Conservation (phyloP, 2,888 invertebrate genomes). For the Drosophila formosana region DNA sequence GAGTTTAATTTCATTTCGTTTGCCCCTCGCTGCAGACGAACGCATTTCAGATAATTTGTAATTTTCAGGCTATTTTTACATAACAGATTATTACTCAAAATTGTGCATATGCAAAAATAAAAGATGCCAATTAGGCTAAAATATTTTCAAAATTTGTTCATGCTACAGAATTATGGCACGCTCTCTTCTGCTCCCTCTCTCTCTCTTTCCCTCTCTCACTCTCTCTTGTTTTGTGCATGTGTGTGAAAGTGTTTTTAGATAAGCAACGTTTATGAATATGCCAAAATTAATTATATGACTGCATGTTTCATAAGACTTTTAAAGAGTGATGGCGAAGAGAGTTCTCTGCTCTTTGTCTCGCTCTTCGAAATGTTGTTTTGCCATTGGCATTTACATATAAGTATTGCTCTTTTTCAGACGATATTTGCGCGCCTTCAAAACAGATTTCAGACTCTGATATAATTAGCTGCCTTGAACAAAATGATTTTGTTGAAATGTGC, state of each 20-base stretch:
- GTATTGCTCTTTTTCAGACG: slow-evolving; percentile 20
- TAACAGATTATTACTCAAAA: slow-evolving; percentile 24
- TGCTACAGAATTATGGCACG: slow-evolving; percentile 19
- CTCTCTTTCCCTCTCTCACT: not conserved
- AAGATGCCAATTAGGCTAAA: slow-evolving; percentile 45
- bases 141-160: slow-evolving; percentile 32
- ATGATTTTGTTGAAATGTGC: slow-evolving; percentile 39
- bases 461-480: slow-evolving; percentile 50
- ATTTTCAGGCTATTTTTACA: slow-evolving; percentile 32
- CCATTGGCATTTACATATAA: slow-evolving; percentile 51
- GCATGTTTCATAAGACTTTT: slow-evolving; percentile 33
- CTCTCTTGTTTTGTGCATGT: slow-evolving; percentile 5
- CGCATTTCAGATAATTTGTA: not conserved
- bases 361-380: slow-evolving; percentile 31
- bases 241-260: slow-evolving; percentile 60
- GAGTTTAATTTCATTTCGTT: slow-evolving; percentile 63
- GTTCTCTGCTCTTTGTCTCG: slow-evolving; percentile 22
- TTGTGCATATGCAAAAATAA: slow-evolving; percentile 40
- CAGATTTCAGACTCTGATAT: slow-evolving; percentile 69
- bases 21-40: slow-evolving; percentile 3
- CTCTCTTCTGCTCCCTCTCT: slow-evolving; percentile 34
- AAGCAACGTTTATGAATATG: slow-evolving; percentile 71
- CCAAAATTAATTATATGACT: slow-evolving; percentile 45
- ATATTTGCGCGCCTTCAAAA: slow-evolving; percentile 37
- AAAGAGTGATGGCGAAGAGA: not conserved